Percentiles rank a stretch among this genome's conserved stretches.
Conservation (phyloP, 2,113 vertebrate genomes). For the Parotia lawesii region DNA sequence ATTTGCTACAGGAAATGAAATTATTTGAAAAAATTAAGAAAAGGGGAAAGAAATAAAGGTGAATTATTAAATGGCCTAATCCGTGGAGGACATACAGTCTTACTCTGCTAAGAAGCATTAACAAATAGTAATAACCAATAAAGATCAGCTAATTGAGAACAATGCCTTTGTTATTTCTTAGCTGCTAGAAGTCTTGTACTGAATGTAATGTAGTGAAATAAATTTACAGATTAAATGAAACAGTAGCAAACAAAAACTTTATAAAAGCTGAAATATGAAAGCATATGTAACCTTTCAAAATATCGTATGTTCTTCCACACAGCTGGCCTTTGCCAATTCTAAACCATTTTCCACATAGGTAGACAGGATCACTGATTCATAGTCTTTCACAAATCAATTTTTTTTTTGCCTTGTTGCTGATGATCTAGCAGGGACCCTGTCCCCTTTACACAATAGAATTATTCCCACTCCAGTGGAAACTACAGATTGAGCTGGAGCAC, state of each 20-base stretch:
- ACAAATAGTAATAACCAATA: background rate
- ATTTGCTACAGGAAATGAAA: constrained; percentile 23
- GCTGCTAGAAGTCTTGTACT: background rate
- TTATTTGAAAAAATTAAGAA: constrained; percentile 11
- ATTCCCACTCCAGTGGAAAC: background rate
- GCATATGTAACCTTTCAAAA: background rate
- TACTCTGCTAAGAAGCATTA: background rate
- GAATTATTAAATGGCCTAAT: background rate
- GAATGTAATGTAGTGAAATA: background rate
- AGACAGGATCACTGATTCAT: background rate
- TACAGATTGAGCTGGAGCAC: background rate
- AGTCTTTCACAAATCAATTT: background rate
- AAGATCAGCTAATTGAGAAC: background rate
- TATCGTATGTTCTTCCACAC: background rate
- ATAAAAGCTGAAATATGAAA: background rate
- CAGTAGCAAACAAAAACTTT: background rate
- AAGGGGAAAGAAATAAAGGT: background rate
- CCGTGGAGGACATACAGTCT: background rate
- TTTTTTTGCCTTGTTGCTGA: background rate
- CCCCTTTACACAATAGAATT: background rate
- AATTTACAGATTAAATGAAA: background rate
- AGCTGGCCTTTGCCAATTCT: background rate
- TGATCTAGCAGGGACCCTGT: background rate
- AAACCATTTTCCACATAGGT: background rate
- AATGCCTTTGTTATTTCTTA: background rate